A percentile compares a stretch with the other conserved stretches of the same genome.
Conservation (phyloP, 1,140 invertebrate species). For the Cryptotermes secundus region DNA sequence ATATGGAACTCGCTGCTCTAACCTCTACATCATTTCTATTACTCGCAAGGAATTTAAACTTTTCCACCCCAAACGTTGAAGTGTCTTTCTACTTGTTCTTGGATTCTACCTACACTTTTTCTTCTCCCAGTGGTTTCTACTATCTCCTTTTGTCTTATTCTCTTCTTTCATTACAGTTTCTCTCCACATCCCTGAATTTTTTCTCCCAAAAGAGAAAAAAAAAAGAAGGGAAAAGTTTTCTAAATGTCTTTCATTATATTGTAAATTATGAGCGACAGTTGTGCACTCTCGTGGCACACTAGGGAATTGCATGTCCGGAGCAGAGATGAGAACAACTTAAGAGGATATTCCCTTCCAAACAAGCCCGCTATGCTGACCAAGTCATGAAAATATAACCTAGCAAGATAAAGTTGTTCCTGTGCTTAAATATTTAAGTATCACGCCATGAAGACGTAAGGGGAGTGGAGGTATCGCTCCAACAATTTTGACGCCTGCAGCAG, state of each 20-base stretch:
- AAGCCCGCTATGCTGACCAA: not conserved
- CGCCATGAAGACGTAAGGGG: no score
- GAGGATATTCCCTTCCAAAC: not conserved
- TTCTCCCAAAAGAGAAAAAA: not conserved
- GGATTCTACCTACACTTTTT: not conserved
- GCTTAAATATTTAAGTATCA: no score
- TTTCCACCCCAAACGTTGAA: not conserved
- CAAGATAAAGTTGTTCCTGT: no score
- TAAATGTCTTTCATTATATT: slow-evolving; percentile 20
- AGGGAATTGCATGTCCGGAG: not conserved
- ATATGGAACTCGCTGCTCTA: not conserved
- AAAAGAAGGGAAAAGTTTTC: not conserved
- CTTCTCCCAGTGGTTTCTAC: not conserved
- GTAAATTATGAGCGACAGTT: slow-evolving; percentile 19
- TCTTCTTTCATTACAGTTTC: not conserved
- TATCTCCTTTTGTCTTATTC: not conserved
- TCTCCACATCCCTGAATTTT: not conserved
- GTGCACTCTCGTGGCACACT: slow-evolving; percentile 2
- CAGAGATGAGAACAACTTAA: slow-evolving; percentile 5
- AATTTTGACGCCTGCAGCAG: no score
- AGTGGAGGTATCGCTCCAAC: no score
- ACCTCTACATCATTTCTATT: not conserved
- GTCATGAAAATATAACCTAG: no score
- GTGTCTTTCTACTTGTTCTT: not conserved
- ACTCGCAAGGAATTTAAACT: not conserved